Evolutionary conservation across 1,140 invertebrate genomes (phyloP).

Genomic region (Lepidurus apus): DNA sequence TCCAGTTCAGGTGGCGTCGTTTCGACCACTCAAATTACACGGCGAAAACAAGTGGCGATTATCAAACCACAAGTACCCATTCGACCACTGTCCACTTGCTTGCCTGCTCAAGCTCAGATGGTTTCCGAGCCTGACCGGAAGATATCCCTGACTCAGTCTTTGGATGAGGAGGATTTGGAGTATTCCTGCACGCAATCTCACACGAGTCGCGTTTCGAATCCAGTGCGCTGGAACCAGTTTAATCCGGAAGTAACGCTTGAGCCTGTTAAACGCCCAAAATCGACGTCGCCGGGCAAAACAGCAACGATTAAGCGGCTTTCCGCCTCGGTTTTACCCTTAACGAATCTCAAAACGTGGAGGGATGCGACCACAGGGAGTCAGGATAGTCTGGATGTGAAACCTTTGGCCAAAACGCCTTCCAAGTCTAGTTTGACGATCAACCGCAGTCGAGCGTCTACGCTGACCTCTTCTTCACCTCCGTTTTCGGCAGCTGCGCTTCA

Average conservation of each 20-base stretch:
- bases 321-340: not conserved
- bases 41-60: not conserved
- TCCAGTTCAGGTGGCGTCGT: no score
- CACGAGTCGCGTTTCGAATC: conserved; percentile 8
- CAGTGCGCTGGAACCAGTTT: conserved; percentile 9
- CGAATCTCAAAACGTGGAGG: not conserved
- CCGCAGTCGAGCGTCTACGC: not conserved
- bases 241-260: not conserved
- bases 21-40: not conserved
- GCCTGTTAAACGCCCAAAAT: not conserved
- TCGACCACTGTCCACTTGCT: not conserved
- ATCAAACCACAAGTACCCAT: conserved; percentile 1
- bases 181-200: not conserved
- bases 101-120: not conserved
- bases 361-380: not conserved
- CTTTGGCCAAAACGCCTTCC: not conserved
- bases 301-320: not conserved
- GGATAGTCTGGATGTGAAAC: not conserved
- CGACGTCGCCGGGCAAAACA: not conserved
- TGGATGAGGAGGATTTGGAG: not conserved
- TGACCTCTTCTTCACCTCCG: not conserved
- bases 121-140: not conserved
- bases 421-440: conserved; percentile 2
- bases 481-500: not conserved
- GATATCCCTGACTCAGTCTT: not conserved